Evolutionary conservation across 1,140 invertebrate species (phyloP).

Genomic region (Caenorhabditis brenneri): DNA sequence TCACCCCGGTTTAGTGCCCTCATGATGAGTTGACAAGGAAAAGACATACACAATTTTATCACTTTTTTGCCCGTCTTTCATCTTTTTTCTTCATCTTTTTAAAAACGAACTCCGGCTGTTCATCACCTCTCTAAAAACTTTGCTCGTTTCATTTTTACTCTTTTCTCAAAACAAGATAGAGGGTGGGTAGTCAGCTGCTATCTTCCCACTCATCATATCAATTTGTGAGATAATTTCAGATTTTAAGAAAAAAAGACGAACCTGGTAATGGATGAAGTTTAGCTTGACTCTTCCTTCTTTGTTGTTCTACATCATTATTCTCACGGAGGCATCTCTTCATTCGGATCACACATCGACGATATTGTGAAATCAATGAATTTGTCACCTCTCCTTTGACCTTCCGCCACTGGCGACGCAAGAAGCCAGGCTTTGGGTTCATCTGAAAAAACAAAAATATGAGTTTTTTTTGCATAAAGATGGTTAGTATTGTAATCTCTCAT

Average conservation of each 20-base stretch:
- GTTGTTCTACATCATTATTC: slow-evolving; percentile 23
- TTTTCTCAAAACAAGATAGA: not conserved
- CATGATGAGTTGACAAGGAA: not conserved
- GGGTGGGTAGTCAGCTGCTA: not conserved
- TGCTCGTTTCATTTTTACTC: not conserved
- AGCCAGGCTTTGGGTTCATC: slow-evolving; percentile 15
- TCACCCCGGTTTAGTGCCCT: not conserved
- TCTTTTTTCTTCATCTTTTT: not conserved
- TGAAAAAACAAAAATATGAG: no score
- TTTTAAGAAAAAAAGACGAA: slow-evolving; percentile 7
- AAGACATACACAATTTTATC: not conserved
- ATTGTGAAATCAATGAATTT: not conserved
- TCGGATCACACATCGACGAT: slow-evolving; percentile 1
- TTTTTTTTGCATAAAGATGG: no score
- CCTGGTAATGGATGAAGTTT: slow-evolving; percentile 54
- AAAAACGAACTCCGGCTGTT: no score
- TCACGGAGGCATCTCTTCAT: slow-evolving; percentile 13
- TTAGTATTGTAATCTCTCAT: no score
- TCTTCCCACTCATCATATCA: not conserved
- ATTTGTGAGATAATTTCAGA: not conserved
- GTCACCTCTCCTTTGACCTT: not conserved
- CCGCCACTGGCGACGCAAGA: not conserved
- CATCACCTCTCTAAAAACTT: slow-evolving; percentile 29
- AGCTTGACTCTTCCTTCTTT: slow-evolving; percentile 49
- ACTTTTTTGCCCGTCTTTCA: not conserved